Evolutionary conservation across 2,797 vertebrate species (phyloP), one percentile per base, ranked within the genome.

Genomic region (Linurgus olivaceus): DNA sequence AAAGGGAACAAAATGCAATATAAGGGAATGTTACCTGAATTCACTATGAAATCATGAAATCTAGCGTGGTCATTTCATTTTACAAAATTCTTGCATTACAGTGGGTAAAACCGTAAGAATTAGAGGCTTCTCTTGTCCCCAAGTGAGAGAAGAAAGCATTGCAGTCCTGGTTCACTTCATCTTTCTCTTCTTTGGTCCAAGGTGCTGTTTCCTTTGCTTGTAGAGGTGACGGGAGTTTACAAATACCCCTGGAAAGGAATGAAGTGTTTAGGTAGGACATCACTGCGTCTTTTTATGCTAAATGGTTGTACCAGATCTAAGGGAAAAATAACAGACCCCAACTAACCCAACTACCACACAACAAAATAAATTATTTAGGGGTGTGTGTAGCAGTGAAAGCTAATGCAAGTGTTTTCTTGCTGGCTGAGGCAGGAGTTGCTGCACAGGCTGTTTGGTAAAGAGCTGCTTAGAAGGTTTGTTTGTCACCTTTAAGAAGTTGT

Each of bases 141-240:
- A 96, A 83, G 92, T 91, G 87, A 91, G 85, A 33, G 81, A 90
- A 86, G 92, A 95, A 96, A 90, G 72, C 88, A 57, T 3, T 93
- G 91, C 81, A 91, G 78, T 95, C 89, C 78, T 72, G 74, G 29
- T 77, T 97, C 96, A 99, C 71, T 98, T 98, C 71, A 98, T 91
- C 98, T 99, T 99, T 94, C 98, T 99, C 98, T 99, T 99, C 97
- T 98, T 99, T 91, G 98, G 98, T 85, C 98, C 98, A 59, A 98
- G 99, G 70, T 98, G 98, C 75, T 97, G 98, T 91, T 97, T 98
- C 97, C 99, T 98, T 95, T 99, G 99, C 97, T 99, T 99, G 98
- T 98, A 99, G 88, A 99, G 98, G 95, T 99, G 98, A 35, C 98
- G 98, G 91, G 98, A 99, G 97, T 99, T 99, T 96, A 98, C 96